Evolutionary conservation across 2,113 vertebrate genomes (phyloP).

Genomic region (Thamnophis sirtalis): DNA sequence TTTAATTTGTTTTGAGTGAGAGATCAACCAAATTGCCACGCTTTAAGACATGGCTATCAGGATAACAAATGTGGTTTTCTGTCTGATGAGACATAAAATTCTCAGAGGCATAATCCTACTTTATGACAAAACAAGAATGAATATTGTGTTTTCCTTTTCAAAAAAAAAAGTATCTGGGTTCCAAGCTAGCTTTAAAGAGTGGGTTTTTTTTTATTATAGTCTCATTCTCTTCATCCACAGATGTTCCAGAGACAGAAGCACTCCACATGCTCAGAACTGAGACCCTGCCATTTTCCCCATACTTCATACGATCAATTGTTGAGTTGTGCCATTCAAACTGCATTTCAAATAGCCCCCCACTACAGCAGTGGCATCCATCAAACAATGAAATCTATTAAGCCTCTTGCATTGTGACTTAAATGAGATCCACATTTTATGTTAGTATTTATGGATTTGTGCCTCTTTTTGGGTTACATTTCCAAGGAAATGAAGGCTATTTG

Average conservation of each 20-base stretch:
- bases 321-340: background rate
- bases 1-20: background rate
- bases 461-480: background rate
- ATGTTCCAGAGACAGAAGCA: background rate
- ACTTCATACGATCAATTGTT: background rate
- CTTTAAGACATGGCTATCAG: background rate
- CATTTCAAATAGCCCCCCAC: background rate
- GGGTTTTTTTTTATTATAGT: background rate
- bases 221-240: background rate
- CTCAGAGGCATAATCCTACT: background rate
- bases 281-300: background rate
- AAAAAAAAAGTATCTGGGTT: background rate
- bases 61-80: background rate
- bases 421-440: background rate
- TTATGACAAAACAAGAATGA: background rate
- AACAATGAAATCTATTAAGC: background rate
- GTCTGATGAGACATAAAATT: background rate
- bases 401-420: background rate
- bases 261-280: background rate
- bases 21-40: background rate
- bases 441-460: background rate
- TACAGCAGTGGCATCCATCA: background rate
- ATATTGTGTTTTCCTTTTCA: background rate
- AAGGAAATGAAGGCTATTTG: slow-evolving; percentile 15
- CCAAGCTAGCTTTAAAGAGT: background rate